Conservation (phyloP, 2,113 vertebrate genomes). For the Perca schrenkii region DNA sequence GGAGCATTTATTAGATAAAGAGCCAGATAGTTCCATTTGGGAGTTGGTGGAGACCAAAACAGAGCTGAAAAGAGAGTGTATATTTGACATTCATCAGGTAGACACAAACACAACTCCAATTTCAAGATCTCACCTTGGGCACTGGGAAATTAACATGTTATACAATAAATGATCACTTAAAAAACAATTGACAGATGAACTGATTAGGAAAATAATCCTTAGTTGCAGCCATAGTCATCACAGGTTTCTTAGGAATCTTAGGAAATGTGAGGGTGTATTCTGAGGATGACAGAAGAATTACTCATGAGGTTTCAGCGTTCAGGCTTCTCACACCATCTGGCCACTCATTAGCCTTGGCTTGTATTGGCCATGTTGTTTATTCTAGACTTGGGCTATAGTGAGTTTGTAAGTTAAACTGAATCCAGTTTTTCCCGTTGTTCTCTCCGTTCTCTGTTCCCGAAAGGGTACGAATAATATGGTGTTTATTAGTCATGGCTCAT, state of each 20-base stretch:
- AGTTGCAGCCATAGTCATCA: background rate
- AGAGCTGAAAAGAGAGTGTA: background rate
- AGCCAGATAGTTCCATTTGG: background rate
- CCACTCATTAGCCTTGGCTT: conserved; percentile 59
- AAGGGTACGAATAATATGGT: conserved; percentile 37
- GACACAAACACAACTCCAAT: background rate
- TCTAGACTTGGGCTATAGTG: conserved; percentile 24
- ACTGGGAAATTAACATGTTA: background rate
- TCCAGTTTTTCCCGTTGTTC: conserved; percentile 20
- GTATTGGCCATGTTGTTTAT: conserved; percentile 56
- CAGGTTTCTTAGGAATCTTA: conserved; percentile 13
- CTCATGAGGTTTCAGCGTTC: conserved; percentile 57
- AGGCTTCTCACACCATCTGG: conserved; percentile 67
- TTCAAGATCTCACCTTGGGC: background rate
- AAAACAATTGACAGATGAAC: background rate
- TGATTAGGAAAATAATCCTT: conserved; percentile 14
- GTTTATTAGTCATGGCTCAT: conserved; percentile 16
- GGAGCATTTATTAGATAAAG: background rate
- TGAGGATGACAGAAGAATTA: conserved; percentile 53
- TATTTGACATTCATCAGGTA: background rate
- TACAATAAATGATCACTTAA: background rate
- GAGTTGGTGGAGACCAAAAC: background rate
- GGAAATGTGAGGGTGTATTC: conserved; percentile 46
- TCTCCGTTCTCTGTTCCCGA: conserved; percentile 14
- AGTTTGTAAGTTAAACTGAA: conserved; percentile 25